Evolutionary conservation across 1,140 invertebrate species (phyloP).

Genomic region (Coenobita brevimanus): DNA sequence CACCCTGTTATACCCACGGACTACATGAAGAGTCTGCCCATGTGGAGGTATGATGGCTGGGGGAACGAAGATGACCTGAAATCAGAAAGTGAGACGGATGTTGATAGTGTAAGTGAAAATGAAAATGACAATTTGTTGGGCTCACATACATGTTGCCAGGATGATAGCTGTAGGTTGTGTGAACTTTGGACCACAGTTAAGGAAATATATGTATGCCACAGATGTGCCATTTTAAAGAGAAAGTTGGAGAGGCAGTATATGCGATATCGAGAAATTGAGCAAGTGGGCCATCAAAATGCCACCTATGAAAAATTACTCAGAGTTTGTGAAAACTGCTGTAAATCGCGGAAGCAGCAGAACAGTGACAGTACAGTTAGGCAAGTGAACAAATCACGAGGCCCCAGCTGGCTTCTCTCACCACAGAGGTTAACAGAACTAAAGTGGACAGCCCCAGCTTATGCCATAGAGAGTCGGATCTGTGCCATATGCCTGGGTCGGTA

Average conservation of each 20-base stretch:
- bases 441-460: conserved; percentile 52
- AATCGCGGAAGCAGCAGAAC: conserved; percentile 51
- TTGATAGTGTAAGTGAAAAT: conserved; percentile 66
- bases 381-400: conserved; percentile 9
- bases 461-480: conserved; percentile 58
- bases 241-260: conserved; percentile 54
- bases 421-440: conserved; percentile 57
- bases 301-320: conserved; percentile 50
- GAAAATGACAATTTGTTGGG: conserved; percentile 52
- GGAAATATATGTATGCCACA: conserved; percentile 56
- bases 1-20: conserved; percentile 74
- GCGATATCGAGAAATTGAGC: conserved; percentile 21
- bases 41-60: conserved; percentile 74
- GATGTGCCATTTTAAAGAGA: conserved; percentile 58
- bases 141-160: conserved; percentile 64
- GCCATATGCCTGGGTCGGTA: conserved; percentile 54
- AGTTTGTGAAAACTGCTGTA: conserved; percentile 54
- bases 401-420: conserved; percentile 48
- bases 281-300: conserved; percentile 22
- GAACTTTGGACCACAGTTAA: conserved; percentile 54
- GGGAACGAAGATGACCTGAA: conserved; percentile 59
- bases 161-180: conserved; percentile 56
- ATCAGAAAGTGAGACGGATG: conserved; percentile 69
- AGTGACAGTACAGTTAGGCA: background rate
- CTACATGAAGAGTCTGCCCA: conserved; percentile 77